These are phyloP conservation scores for Ciconia boyciana DNA, from an alignment of 2,113 vertebrate genomes.

Conservation along the genomic window DNA sequence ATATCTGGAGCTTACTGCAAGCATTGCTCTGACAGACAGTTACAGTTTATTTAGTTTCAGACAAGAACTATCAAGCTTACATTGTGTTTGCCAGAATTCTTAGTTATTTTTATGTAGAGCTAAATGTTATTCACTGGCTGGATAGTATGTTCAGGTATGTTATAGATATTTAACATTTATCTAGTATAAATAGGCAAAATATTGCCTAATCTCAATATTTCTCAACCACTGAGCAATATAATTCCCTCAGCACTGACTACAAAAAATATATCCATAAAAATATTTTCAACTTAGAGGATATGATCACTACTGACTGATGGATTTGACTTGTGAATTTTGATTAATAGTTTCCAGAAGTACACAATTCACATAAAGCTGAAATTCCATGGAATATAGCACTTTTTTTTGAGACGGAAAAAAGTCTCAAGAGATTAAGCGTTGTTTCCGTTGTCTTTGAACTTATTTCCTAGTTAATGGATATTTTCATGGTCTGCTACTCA, in stretches of 20 bases:
- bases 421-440: not conserved
- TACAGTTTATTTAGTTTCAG: not conserved
- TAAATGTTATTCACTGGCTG: not conserved
- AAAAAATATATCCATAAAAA: not conserved
- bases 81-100: not conserved
- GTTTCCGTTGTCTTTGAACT: not conserved
- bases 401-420: not conserved
- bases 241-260: not conserved
- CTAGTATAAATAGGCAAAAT: not conserved
- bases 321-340: not conserved
- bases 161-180: not conserved
- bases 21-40: not conserved
- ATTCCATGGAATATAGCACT: not conserved
- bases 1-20: not conserved
- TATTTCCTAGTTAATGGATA: not conserved
- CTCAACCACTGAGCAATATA: not conserved
- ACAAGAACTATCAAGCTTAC: not conserved
- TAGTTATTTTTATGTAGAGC: not conserved
- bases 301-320: not conserved
- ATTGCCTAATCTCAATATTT: constrained; percentile 1
- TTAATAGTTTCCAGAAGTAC: not conserved
- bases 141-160: not conserved
- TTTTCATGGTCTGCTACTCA: not conserved
- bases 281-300: not conserved
- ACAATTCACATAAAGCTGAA: not conserved